A percentile compares a stretch with the other conserved stretches of the same genome.
These are phyloP conservation scores for Diaphora mendica DNA, from an alignment of 2,888 invertebrate genomes.

Conservation along the genomic window DNA sequence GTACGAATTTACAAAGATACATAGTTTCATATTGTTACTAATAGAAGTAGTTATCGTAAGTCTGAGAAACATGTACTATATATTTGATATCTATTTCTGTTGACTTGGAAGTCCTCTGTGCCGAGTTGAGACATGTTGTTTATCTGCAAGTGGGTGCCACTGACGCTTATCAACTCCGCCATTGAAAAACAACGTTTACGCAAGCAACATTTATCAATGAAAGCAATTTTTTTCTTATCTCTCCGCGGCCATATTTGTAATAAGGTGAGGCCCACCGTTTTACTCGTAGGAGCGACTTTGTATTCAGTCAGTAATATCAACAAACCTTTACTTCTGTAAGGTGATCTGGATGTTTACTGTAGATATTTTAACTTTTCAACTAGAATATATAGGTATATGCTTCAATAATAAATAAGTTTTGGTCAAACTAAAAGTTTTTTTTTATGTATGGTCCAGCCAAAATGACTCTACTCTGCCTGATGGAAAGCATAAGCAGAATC, in stretches of 20 bases:
- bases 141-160: constrained; percentile 59
- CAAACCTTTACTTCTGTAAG: neutral
- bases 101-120: constrained; percentile 8
- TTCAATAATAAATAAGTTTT: neutral
- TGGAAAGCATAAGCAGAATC: too few relatives aligned
- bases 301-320: neutral
- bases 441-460: too few relatives aligned
- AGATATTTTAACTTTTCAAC: neutral
- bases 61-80: neutral
- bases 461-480: too few relatives aligned
- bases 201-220: constrained; percentile 76
- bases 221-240: constrained; percentile 72
- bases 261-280: constrained; percentile 36
- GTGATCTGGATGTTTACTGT: neutral
- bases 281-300: constrained; percentile 5
- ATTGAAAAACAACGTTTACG: constrained; percentile 77
- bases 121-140: constrained; percentile 19
- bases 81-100: neutral
- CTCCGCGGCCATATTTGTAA: constrained; percentile 52
- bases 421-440: too few relatives aligned
- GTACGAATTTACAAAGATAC: neutral
- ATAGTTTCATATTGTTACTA: neutral
- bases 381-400: too few relatives aligned
- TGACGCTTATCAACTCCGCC: constrained; percentile 65
- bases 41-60: neutral